Conservation (phyloP, 2,113 vertebrate genomes). For the Sylvia atricapilla region DNA sequence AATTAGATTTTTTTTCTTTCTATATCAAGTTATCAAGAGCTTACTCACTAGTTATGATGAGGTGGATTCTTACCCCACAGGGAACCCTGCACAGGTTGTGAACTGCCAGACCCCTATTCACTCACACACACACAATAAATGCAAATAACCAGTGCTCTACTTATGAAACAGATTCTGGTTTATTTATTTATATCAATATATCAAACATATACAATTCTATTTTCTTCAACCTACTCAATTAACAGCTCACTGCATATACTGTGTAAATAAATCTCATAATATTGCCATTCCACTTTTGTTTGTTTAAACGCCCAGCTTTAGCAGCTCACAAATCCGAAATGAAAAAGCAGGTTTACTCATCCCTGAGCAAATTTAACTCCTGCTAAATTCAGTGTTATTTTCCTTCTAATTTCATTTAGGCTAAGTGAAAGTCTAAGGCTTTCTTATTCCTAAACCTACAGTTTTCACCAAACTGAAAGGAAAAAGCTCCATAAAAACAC, state of each 20-base stretch:
- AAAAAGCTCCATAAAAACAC: not conserved
- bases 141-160: not conserved
- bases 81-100: not conserved
- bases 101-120: not conserved
- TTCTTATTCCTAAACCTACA: not conserved
- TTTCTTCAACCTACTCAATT: conserved; percentile 17
- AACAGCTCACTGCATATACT: conserved; percentile 16
- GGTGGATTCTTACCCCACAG: not conserved
- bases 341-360: conserved; percentile 32
- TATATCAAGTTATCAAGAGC: not conserved
- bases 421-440: not conserved
- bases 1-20: not conserved
- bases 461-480: not conserved
- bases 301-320: conserved; percentile 19
- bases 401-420: conserved; percentile 2
- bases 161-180: not conserved
- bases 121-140: not conserved
- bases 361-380: conserved; percentile 18
- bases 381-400: not conserved
- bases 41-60: fast-evolving
- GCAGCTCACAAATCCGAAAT: conserved; percentile 20
- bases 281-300: not conserved
- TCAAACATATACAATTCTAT: not conserved
- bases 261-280: conserved; percentile 27
- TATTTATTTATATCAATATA: not conserved